phyloP scores from a whole-genome alignment of 2,113 vertebrate species.

The Prunella fulvescens region DNA sequence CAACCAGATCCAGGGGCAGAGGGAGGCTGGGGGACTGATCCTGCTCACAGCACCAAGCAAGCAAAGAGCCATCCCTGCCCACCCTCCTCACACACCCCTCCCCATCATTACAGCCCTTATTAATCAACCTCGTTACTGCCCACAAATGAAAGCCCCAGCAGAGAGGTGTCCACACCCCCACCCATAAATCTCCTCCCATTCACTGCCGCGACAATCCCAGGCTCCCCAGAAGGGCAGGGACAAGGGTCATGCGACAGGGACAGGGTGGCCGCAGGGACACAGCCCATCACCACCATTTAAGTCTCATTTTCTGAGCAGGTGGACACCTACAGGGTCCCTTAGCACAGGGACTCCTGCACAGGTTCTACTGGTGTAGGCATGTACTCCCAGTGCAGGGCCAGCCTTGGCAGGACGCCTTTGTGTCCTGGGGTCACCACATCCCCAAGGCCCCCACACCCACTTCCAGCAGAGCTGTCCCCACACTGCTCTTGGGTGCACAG shows the following conservation, averaged over 20 bases:
- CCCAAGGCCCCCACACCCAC: background rate
- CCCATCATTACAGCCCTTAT: background rate
- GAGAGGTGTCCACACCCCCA: background rate
- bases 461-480: background rate
- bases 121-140: background rate
- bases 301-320: background rate
- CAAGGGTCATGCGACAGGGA: background rate
- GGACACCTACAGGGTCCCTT: background rate
- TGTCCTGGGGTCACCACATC: background rate
- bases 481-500: background rate
- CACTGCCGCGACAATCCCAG: background rate
- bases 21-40: background rate
- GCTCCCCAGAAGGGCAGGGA: background rate
- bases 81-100: background rate
- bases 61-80: background rate
- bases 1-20: background rate
- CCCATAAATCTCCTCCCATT: slow-evolving; percentile 27
- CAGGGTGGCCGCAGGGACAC: background rate
- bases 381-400: background rate
- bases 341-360: background rate
- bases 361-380: background rate
- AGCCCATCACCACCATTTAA: background rate
- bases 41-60: background rate
- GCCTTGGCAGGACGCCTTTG: background rate
- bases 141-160: background rate